Base-by-base conservation (phyloP, 2,888 invertebrate genomes). In the Meloe dianella region DNA sequence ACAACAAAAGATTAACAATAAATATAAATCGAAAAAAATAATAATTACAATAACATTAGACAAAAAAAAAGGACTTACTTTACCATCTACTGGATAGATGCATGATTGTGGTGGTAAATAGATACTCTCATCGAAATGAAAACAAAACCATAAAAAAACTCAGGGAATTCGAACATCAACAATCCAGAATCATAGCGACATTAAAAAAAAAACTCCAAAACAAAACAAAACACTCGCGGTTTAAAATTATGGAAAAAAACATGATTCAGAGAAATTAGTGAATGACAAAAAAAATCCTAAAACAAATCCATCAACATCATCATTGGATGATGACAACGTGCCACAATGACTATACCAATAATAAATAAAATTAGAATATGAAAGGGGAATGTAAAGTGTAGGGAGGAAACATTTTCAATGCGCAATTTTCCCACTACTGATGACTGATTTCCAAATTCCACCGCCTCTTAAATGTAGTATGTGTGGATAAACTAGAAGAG, bases 391-490 rank as follows among this genome's bases (percentile, higher is more conserved):
- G 22, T 66, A 68, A 68, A 70, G 64, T 70, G 73, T 71, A 74
- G 70, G 67, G 69, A 71, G 63, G 65, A 69, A 69, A 71, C 66
- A 77, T 75, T 79, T 77, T 77, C 80, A 81, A 82, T 82, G 82
- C 83, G 82, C 82, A 82, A 81, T 82, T 81, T 80, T 81, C 82
- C 82, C 81, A 75, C 76, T 80, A 78, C 79, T 65, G 4, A 17
- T 12, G 10, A 35, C 35, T 8, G 41, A 51, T 51, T 9, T 20
- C 47, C 22, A 54, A 54, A 54, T 54, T 24, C 54, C 54, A 24
- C 54, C 54, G 24, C 54, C 54, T 27, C 4, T 27, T 4, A 2
- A 27, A 2, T 4, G 27, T 27, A 27, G 27, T 27, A 3, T 27
- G 27, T n/a, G 27, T 27, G 4, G 27, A 27, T 27, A 64, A 63